A percentile compares a stretch with the other conserved stretches of the same genome.
These are phyloP conservation scores for Gavia stellata DNA, from an alignment of 2,113 vertebrate genomes.

Conservation along the genomic window DNA sequence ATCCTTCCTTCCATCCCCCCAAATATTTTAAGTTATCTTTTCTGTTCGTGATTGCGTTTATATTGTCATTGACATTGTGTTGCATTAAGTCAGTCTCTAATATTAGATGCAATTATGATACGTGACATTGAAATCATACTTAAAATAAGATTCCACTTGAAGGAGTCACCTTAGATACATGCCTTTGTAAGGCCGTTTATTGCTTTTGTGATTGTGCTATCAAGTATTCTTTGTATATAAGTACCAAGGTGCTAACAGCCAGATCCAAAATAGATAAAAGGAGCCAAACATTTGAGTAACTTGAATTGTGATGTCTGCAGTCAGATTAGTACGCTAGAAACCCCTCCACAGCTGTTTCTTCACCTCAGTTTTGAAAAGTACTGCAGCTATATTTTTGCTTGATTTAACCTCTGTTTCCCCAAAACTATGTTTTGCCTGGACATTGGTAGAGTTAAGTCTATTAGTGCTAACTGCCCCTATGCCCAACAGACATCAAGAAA, in stretches of 20 bases:
- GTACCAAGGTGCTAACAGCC: neutral
- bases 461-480: neutral
- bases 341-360: neutral
- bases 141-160: constrained; percentile 15
- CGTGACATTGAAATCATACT: neutral
- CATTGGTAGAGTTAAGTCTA: neutral
- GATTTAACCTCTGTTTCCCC: neutral
- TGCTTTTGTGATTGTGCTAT: constrained; percentile 47
- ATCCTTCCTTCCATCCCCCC: neutral
- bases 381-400: neutral
- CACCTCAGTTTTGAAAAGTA: neutral
- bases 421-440: neutral
- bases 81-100: constrained; percentile 30
- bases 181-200: constrained; percentile 22
- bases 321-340: neutral
- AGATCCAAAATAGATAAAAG: constrained; percentile 24
- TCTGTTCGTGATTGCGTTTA: constrained; percentile 7
- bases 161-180: constrained; percentile 33
- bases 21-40: neutral
- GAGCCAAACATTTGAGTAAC: neutral
- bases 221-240: neutral
- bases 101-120: constrained; percentile 61
- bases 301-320: neutral
- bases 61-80: constrained; percentile 18
- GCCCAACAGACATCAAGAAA: neutral